Evolutionary conservation across 2,797 vertebrate genomes (phyloP).

Genomic region (Cossypha polioptera): DNA sequence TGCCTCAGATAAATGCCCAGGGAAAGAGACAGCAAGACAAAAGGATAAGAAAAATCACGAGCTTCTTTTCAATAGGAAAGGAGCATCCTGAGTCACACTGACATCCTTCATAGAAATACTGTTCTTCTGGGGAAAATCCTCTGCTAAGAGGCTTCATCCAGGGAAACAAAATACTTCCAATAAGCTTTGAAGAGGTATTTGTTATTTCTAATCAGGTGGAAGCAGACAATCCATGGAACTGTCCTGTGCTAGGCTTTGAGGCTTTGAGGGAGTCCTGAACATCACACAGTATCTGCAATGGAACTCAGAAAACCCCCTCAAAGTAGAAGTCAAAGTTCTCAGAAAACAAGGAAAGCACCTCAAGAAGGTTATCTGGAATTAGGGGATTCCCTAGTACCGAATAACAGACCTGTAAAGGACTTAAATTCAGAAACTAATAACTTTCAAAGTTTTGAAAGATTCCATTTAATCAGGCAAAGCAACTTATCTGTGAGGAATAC

Average conservation of each 20-base stretch:
- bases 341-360: not conserved
- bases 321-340: not conserved
- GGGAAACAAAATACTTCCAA: not conserved
- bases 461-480: not conserved
- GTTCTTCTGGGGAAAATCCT: not conserved
- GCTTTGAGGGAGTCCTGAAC: not conserved
- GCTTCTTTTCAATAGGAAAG: not conserved
- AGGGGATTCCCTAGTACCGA: not conserved
- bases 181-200: not conserved
- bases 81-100: not conserved
- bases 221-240: not conserved
- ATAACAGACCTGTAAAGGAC: not conserved
- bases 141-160: not conserved
- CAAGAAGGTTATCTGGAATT: not conserved
- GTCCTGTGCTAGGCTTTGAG: not conserved
- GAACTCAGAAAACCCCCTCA: not conserved
- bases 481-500: not conserved
- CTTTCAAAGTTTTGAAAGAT: not conserved
- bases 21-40: not conserved
- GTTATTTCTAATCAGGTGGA: not conserved
- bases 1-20: not conserved
- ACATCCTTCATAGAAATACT: not conserved
- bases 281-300: not conserved
- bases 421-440: not conserved
- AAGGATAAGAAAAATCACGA: not conserved